These are phyloP conservation scores for Scelioninae gen. 1 DNA, from an alignment of 2,888 invertebrate genomes.

Conservation along the genomic window DNA sequence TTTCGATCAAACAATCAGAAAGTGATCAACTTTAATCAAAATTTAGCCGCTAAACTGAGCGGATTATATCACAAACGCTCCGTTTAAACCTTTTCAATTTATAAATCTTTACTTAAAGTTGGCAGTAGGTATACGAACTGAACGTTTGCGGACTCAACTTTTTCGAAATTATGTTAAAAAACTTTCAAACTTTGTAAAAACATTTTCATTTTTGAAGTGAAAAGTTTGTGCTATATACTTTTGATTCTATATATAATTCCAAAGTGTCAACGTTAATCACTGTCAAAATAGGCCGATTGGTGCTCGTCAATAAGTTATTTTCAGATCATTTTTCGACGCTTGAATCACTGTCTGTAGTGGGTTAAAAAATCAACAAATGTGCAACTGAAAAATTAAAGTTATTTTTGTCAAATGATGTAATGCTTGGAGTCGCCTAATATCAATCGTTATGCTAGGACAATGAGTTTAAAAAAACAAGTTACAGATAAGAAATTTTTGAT, in stretches of 20 bases:
- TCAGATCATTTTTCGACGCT: not conserved
- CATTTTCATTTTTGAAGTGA: too few relatives aligned
- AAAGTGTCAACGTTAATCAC: slow-evolving; percentile 21
- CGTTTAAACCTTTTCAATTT: not conserved
- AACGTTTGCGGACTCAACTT: not conserved
- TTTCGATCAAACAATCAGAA: slow-evolving; percentile 19
- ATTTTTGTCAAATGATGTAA: slow-evolving; percentile 50
- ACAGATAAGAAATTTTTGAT: not conserved
- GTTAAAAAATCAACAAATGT: not conserved
- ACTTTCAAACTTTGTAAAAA: not conserved
- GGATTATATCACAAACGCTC: not conserved
- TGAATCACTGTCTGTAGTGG: not conserved
- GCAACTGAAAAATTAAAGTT: slow-evolving; percentile 10
- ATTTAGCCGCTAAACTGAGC: not conserved
- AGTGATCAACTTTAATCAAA: slow-evolving; percentile 14
- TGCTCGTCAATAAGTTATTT: slow-evolving; percentile 29
- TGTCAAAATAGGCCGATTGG: slow-evolving; percentile 18
- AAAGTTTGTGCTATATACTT: not conserved
- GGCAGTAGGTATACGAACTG: slow-evolving; percentile 12
- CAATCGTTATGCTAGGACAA: not conserved
- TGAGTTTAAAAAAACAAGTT: not conserved
- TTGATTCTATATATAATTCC: not conserved
- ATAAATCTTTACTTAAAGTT: not conserved
- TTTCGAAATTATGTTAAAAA: too few relatives aligned
- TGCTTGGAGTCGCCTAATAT: not conserved